These are phyloP conservation scores for Cercopithecus hamlyni DNA, from an alignment of 2,797 vertebrate species.

Conservation along the genomic window DNA sequence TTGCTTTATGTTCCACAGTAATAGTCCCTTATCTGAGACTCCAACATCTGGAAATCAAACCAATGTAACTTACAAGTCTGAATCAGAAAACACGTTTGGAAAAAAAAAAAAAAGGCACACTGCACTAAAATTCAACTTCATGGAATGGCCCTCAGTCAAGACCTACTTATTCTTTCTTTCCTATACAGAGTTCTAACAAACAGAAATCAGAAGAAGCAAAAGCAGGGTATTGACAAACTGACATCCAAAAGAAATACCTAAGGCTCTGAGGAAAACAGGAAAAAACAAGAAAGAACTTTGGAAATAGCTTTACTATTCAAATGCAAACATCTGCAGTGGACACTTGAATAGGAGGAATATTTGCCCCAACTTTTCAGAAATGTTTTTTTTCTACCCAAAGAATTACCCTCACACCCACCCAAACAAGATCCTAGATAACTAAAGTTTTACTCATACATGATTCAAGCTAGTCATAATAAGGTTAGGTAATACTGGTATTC, in stretches of 20 bases:
- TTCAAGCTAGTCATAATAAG: not conserved
- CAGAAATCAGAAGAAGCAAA: not conserved
- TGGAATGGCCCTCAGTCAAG: not conserved
- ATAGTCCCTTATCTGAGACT: slow-evolving; percentile 4
- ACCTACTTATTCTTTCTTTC: not conserved
- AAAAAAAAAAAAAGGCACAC: not conserved
- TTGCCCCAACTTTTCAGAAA: not conserved
- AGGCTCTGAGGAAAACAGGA: not conserved
- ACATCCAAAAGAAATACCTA: not conserved
- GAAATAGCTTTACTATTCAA: not conserved
- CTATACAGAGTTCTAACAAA: not conserved
- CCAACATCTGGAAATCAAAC: slow-evolving; percentile 35
- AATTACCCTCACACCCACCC: not conserved
- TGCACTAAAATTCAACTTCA: not conserved
- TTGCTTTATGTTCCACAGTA: not conserved
- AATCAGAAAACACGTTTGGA: not conserved
- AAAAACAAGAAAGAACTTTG: not conserved
- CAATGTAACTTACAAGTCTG: not conserved
- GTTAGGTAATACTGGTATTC: not conserved
- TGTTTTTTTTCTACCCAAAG: not conserved
- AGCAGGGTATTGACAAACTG: not conserved
- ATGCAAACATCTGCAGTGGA: not conserved
- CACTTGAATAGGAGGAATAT: not conserved
- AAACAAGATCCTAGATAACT: not conserved
- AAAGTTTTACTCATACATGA: not conserved